Evolutionary conservation across 2,888 invertebrate genomes (phyloP).

Genomic region (Noctua pronuba): DNA sequence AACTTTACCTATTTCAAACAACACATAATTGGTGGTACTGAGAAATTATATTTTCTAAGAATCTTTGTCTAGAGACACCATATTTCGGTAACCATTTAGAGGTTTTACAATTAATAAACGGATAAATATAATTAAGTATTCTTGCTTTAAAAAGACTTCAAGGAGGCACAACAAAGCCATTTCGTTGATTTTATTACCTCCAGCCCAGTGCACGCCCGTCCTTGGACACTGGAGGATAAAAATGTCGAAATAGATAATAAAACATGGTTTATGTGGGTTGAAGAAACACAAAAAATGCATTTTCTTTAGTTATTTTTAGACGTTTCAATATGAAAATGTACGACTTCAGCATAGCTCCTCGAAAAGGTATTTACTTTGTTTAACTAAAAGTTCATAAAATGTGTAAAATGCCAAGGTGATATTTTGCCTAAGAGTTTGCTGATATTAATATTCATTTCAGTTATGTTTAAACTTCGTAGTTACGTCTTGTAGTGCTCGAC

Average conservation of each 20-base stretch:
- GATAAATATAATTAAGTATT: constrained; percentile 33
- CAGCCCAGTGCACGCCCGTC: constrained; percentile 47
- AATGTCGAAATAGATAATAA: constrained; percentile 60
- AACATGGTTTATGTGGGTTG: constrained; percentile 53
- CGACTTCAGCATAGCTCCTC: not conserved
- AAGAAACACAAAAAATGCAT: constrained; percentile 61
- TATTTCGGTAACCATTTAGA: constrained; percentile 4
- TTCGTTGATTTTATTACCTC: constrained; percentile 59
- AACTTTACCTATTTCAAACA: constrained; percentile 21
- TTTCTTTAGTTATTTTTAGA: constrained; percentile 40
- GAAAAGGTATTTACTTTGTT: constrained; percentile 5
- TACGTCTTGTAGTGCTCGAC: not conserved
- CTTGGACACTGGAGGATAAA: constrained; percentile 54
- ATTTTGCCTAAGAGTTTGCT: constrained; percentile 15
- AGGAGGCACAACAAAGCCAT: constrained; percentile 52
- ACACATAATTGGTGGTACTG: constrained; percentile 23
- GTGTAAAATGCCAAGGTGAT: constrained; percentile 5
- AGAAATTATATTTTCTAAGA: constrained; percentile 16
- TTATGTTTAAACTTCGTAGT: constrained; percentile 10
- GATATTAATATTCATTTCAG: constrained; percentile 23
- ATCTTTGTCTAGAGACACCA: not conserved
- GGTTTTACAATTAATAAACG: constrained; percentile 13
- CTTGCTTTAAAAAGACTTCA: constrained; percentile 42
- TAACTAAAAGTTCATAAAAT: constrained; percentile 12
- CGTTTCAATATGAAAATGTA: constrained; percentile 29